Conservation (phyloP, 35 echinoderm and acorn worm genomes). For the Anneissia japonica region DNA sequence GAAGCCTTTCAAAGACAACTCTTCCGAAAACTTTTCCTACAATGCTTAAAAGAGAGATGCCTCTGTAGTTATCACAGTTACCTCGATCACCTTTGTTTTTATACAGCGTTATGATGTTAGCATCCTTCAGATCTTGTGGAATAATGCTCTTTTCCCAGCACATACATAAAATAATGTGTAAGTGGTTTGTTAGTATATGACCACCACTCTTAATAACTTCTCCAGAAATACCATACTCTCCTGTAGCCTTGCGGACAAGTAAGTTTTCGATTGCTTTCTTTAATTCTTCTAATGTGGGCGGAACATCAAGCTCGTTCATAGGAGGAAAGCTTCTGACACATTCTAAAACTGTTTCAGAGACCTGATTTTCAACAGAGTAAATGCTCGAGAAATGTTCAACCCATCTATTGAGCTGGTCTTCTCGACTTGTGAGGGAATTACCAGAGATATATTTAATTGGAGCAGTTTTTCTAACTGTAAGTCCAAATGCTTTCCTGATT, state of each 20-base stretch:
- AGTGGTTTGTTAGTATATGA: too few relatives aligned
- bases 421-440: conserved; percentile 5
- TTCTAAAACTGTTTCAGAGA: conserved; percentile 15
- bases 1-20: too few relatives aligned
- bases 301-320: conserved; percentile 44
- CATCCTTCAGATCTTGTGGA: too few relatives aligned
- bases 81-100: conserved; percentile 20
- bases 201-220: conserved; percentile 34
- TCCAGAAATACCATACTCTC: conserved; percentile 14
- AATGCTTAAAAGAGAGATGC: conserved; percentile 28
- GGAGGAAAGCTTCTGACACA: conserved; percentile 1
- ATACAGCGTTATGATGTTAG: neutral
- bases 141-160: too few relatives aligned
- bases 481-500: conserved; percentile 22
- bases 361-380: conserved; percentile 25
- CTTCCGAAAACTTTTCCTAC: conserved; percentile 20
- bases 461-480: conserved; percentile 1
- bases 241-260: conserved; percentile 27
- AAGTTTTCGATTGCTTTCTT: conserved; percentile 27
- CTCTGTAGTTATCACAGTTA: conserved; percentile 28
- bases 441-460: conserved; percentile 31
- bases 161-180: too few relatives aligned
- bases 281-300: conserved; percentile 49
- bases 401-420: conserved; percentile 17
- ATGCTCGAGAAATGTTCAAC: conserved; percentile 30